These are phyloP conservation scores for Cephus pulcher DNA, from an alignment of 2,888 invertebrate genomes.

Conservation along the genomic window DNA sequence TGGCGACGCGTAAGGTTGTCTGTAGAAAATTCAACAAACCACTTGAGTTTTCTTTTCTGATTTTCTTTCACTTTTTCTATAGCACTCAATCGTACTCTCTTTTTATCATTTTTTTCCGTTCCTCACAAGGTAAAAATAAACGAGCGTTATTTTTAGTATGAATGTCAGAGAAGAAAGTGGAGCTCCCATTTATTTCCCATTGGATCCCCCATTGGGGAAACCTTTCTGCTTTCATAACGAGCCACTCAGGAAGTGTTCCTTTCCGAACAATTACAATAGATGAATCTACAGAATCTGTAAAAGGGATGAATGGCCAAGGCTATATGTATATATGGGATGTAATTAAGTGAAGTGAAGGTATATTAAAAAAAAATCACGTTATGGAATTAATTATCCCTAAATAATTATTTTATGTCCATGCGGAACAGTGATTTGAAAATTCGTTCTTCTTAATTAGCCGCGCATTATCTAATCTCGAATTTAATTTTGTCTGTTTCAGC, in stretches of 20 bases:
- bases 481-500: constrained; percentile 14
- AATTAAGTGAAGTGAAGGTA: too few relatives aligned
- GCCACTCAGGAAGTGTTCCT: not conserved
- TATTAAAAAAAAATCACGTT: not conserved
- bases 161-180: not conserved
- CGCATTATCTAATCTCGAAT: not conserved
- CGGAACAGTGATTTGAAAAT: not conserved
- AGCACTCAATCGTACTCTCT: too few relatives aligned
- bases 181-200: not conserved
- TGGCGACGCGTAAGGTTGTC: too few relatives aligned
- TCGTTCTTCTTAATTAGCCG: not conserved
- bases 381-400: not conserved
- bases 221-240: not conserved
- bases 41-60: too few relatives aligned
- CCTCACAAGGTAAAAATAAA: not conserved
- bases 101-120: not conserved
- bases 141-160: not conserved
- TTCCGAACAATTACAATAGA: not conserved
- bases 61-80: too few relatives aligned
- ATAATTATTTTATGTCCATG: not conserved
- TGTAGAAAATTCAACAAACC: too few relatives aligned
- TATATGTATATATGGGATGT: not conserved
- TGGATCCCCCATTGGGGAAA: not conserved
- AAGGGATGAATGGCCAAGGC: not conserved
- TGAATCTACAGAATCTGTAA: not conserved